phyloP scores from a whole-genome alignment of 2,113 vertebrate genomes.

The Cisticola juncidis region DNA sequence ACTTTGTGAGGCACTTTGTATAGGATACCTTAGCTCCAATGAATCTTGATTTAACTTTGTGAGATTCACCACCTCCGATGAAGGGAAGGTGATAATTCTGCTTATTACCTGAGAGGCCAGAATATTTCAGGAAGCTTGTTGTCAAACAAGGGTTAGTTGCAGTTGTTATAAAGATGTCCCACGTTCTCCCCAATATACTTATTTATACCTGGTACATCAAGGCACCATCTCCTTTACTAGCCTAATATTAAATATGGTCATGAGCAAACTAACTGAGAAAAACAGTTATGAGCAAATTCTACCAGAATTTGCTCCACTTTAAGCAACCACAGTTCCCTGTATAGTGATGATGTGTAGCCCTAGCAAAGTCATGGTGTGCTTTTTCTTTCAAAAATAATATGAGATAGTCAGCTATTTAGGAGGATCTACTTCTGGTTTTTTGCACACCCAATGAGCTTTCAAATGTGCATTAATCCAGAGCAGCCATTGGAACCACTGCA shows the following conservation, averaged over 20 bases:
- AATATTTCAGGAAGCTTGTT: neutral
- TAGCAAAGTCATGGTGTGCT: neutral
- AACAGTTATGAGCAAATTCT: neutral
- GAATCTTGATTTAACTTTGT: neutral
- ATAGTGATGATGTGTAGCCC: rapidly evolving
- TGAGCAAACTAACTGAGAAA: neutral
- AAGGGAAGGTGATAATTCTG: neutral
- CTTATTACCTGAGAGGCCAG: neutral
- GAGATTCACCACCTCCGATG: neutral
- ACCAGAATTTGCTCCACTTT: neutral
- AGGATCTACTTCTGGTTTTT: neutral
- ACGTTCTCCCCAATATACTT: neutral
- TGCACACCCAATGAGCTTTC: neutral
- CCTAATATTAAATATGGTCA: neutral
- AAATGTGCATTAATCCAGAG: neutral
- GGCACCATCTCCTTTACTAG: neutral
- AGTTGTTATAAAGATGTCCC: neutral
- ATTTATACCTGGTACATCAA: neutral
- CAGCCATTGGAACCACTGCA: neutral
- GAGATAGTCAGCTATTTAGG: neutral
- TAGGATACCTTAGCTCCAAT: neutral
- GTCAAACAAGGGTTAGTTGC: neutral
- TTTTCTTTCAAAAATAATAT: neutral
- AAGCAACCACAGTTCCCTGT: neutral
- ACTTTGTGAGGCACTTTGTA: neutral